Conservation (phyloP, 2,797 vertebrate genomes). For the Sebastes paucispinis region DNA sequence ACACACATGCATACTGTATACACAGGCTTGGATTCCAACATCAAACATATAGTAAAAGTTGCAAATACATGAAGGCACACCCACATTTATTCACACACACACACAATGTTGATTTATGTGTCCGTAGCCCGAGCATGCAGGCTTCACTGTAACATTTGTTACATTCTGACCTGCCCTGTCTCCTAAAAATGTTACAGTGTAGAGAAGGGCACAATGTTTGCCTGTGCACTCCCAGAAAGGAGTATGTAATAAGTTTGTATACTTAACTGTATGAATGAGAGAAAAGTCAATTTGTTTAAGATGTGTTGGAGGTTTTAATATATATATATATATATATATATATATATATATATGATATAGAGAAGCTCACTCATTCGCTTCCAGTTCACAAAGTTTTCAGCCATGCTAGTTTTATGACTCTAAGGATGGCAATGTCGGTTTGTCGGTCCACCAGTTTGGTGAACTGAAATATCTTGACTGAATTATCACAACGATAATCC, state of each 20-base stretch:
- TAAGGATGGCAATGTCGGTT: background rate
- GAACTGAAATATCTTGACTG: background rate
- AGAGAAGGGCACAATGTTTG: background rate
- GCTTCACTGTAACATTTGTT: conserved; percentile 35
- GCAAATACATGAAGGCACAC: background rate
- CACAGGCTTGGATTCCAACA: background rate
- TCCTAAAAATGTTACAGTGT: conserved; percentile 6
- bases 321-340: no score
- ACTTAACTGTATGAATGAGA: background rate
- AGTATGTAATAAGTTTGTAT: background rate
- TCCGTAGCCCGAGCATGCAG: background rate
- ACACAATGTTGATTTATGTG: conserved; percentile 32
- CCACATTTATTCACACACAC: background rate
- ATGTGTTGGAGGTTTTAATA: background rate
- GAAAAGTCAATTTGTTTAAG: background rate
- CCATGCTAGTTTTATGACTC: background rate
- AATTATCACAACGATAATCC: background rate
- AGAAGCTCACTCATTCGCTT: background rate
- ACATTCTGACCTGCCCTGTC: conserved; percentile 25
- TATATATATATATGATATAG: background rate
- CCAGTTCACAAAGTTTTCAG: background rate
- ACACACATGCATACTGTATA: background rate
- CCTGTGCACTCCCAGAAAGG: background rate
- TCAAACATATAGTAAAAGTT: background rate
- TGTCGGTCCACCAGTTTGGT: background rate